phyloP scores from a whole-genome alignment of 2,888 invertebrate genomes.

The Sinodicranocentrus sp. region DNA sequence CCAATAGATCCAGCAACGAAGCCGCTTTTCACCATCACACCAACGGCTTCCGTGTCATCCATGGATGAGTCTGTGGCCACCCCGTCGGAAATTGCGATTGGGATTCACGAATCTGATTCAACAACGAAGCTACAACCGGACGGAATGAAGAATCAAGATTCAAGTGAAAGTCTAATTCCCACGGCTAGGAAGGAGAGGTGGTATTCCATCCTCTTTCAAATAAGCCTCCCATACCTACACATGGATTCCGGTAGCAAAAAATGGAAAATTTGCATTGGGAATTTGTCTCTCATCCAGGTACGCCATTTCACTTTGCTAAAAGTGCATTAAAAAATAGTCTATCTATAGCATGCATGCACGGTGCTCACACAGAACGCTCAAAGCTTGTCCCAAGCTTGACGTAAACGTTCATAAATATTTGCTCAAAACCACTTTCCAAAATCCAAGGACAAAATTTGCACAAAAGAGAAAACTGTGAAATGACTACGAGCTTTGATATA shows the following conservation, averaged over 20 bases:
- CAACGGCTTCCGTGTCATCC: conserved; percentile 67
- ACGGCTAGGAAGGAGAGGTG: conserved; percentile 80
- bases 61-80: conserved; percentile 59
- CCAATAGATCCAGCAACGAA: conserved; percentile 61
- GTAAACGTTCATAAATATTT: no score
- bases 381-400: no score
- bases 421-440: no score
- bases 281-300: conserved; percentile 87
- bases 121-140: conserved; percentile 70
- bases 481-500: no score
- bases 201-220: conserved; percentile 87
- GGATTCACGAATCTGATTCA: conserved; percentile 74
- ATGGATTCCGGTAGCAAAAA: conserved; percentile 83
- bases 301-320: conserved; percentile 87
- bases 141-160: conserved; percentile 73
- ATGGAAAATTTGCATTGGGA: conserved; percentile 84
- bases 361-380: no score
- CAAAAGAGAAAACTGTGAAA: no score
- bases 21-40: conserved; percentile 74
- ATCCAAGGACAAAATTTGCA: no score
- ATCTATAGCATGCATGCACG: no score
- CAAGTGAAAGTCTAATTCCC: conserved; percentile 73
- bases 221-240: conserved; percentile 91
- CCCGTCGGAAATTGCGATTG: conserved; percentile 70
- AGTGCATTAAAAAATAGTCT: no score